Conservation (phyloP, 2,888 invertebrate genomes). For the Macaria notata region DNA sequence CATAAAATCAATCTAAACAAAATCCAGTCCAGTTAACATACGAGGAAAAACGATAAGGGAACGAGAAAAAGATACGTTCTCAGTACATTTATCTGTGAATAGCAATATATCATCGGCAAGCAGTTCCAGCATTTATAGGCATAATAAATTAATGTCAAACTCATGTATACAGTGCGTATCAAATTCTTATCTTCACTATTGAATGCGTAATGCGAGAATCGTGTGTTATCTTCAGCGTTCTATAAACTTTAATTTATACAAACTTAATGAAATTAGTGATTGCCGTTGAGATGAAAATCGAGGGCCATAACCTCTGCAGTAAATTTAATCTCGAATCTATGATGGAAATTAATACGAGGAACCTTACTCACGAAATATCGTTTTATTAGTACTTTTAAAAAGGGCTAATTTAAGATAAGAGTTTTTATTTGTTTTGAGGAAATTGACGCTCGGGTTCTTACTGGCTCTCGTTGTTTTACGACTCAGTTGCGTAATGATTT, state of each 20-base stretch:
- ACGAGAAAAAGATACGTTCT: slow-evolving; percentile 31
- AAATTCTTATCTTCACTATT: slow-evolving; percentile 33
- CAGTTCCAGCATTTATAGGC: slow-evolving; percentile 44
- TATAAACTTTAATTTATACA: slow-evolving; percentile 33
- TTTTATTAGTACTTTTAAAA: slow-evolving; percentile 13
- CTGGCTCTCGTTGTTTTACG: not conserved
- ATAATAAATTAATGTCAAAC: slow-evolving; percentile 36
- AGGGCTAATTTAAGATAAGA: slow-evolving; percentile 3
- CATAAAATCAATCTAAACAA: slow-evolving; percentile 17
- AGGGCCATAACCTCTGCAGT: slow-evolving; percentile 14
- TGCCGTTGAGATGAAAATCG: slow-evolving; percentile 8
- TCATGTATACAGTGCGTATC: slow-evolving; percentile 32
- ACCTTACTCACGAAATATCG: slow-evolving; percentile 11
- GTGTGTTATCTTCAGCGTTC: slow-evolving; percentile 26
- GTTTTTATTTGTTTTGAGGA: slow-evolving; percentile 9
- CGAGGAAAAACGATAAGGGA: slow-evolving; percentile 39
- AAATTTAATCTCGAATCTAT: slow-evolving; percentile 16
- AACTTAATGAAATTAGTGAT: slow-evolving; percentile 20
- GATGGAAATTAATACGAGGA: slow-evolving; percentile 16
- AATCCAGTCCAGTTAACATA: slow-evolving; percentile 16
- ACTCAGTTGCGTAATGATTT: no score
- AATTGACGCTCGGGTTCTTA: not conserved
- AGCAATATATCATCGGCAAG: slow-evolving; percentile 47
- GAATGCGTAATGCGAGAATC: slow-evolving; percentile 31
- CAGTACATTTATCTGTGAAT: slow-evolving; percentile 20